Percentiles rank a stretch among this genome's conserved stretches.
Evolutionary conservation across 1,140 invertebrate species (phyloP).

Genomic region (Halyomorpha halys): DNA sequence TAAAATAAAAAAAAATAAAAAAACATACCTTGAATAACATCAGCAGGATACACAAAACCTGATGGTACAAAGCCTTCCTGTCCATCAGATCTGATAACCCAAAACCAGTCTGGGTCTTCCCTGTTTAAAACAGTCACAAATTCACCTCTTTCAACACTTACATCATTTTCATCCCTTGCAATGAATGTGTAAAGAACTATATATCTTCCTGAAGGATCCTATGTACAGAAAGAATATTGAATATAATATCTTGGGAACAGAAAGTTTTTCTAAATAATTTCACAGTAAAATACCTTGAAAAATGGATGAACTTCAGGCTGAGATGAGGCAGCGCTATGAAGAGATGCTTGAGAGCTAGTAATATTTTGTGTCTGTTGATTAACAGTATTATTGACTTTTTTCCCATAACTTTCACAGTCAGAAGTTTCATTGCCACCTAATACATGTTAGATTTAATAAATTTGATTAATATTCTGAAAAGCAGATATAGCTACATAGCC

Average conservation of each 20-base stretch:
- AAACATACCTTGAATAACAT: conserved; percentile 60
- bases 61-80: conserved; percentile 93
- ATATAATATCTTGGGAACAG: not conserved
- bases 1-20: conserved; percentile 17
- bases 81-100: conserved; percentile 82
- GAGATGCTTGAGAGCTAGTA: conserved; percentile 46
- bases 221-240: conserved; percentile 8
- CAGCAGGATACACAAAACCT: conserved; percentile 85
- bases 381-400: conserved; percentile 44
- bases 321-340: conserved; percentile 48
- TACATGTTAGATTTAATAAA: no score
- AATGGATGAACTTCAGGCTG: conserved; percentile 70
- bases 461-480: no score
- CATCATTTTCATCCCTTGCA: conserved; percentile 86
- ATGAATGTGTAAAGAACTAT: conserved; percentile 89
- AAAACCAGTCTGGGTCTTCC: conserved; percentile 92
- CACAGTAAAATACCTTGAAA: conserved; percentile 50
- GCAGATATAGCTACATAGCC: no score
- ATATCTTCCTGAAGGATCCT: conserved; percentile 76
- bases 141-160: conserved; percentile 84
- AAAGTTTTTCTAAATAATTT: not conserved
- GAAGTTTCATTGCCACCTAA: conserved; percentile 43
- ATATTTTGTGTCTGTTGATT: conserved; percentile 40
- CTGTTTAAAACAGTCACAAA: conserved; percentile 88
- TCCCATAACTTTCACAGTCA: conserved; percentile 51